Base-by-base conservation (phyloP, 1,140 invertebrate species). In the Odontomachus brunneus region DNA sequence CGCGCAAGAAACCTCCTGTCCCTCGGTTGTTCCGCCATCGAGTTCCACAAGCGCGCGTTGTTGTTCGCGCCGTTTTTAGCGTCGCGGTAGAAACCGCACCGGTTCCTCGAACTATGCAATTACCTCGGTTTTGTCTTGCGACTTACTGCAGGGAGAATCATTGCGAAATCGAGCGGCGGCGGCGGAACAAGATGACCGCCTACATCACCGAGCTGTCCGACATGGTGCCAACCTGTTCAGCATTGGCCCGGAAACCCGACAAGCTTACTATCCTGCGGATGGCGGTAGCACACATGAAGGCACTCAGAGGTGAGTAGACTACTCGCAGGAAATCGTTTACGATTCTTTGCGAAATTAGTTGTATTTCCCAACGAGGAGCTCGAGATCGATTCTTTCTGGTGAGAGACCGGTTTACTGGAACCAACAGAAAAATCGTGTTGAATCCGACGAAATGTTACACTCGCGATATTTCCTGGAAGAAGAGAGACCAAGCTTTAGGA, bases 271-370 rank as follows among this genome's bases (percentile, higher is more conserved):
- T 99, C 92, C 96, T 99, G 53, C 96, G 99, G 89, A 99, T 99
- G 99, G 99, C 99, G 15, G 99, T 99, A 26, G 98, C 98, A 1
- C 99, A 99, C 94, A 99, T 99, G 99, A 99, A 99, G 95, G 97
- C 97, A 33, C 95, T 99, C 51, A 95, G 98, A 96, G 98, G 98
- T 98, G 93, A 95, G 94, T 93, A 53, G 57, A 24, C 73, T 33
- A n/a, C n/a, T n/a, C n/a, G n/a, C n/a, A n/a, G n/a, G n/a, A 9
- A 14, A 72, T 19, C 24, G 14, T 7, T 4, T 19, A 59, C 2
- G n/a, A 44, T 19, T 5, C 29, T n/a, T n/a, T n/a, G n/a, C n/a
- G n/a, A n/a, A n/a, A n/a, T n/a, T n/a, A n/a, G n/a, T n/a, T n/a
- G n/a, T n/a, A n/a, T n/a, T n/a, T n/a, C n/a, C n/a, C n/a, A n/a